A percentile compares a stretch with the other conserved stretches of the same genome.
Evolutionary conservation across 1,140 invertebrate species (phyloP).

Genomic region (Theocolax elegans): DNA sequence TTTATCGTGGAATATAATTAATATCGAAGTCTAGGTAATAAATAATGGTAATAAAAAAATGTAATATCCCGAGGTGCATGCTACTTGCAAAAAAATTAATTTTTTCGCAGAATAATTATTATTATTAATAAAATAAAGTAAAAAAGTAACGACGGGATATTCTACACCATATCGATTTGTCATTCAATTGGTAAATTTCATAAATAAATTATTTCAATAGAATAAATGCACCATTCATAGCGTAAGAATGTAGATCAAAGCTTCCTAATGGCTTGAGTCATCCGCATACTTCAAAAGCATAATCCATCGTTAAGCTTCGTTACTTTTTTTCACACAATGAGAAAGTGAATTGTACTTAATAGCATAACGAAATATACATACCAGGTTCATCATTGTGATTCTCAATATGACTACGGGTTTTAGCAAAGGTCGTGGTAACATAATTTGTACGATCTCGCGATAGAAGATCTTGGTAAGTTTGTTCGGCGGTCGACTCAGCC

Average conservation of each 20-base stretch:
- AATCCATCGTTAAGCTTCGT: not conserved
- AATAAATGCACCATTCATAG: not conserved
- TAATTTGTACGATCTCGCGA: slow-evolving; percentile 60
- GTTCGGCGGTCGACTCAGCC: slow-evolving; percentile 85
- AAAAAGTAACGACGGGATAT: no score
- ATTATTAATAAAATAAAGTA: no score
- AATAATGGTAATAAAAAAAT: not conserved
- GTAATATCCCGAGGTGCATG: no score
- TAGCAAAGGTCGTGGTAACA: slow-evolving; percentile 59
- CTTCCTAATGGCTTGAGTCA: not conserved
- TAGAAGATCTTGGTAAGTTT: slow-evolving; percentile 82
- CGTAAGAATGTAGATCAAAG: not conserved
- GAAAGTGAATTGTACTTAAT: no score
- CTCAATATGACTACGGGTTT: slow-evolving; percentile 58
- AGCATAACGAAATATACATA: slow-evolving; percentile 29
- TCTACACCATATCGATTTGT: no score
- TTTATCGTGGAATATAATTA: no score
- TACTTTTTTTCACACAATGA: not conserved
- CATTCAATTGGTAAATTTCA: no score
- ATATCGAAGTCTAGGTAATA: no score
- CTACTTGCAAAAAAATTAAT: no score
- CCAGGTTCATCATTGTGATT: slow-evolving; percentile 60
- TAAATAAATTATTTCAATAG: no score
- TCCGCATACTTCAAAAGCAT: not conserved
- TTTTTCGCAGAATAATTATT: no score